A percentile compares a stretch with the other conserved stretches of the same genome.
Conservation (phyloP, 2,797 vertebrate genomes). For the Hemitrygon akajei region DNA sequence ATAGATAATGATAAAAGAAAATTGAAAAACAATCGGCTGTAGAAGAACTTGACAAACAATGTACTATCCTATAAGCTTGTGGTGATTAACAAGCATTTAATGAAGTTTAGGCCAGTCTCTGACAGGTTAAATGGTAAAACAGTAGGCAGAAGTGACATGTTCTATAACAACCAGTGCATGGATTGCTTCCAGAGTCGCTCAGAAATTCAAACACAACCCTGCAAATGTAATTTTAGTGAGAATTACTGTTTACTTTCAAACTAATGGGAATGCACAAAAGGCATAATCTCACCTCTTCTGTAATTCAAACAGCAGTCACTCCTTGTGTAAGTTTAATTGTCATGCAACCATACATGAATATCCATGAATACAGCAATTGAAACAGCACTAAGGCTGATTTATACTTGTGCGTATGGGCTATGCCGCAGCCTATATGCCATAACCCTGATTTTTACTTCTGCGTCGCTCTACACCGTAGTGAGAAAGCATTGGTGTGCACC, state of each 20-base stretch:
- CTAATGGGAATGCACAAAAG: background rate
- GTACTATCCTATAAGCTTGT: background rate
- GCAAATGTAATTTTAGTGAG: background rate
- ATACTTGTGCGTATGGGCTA: no score
- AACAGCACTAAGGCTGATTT: no score
- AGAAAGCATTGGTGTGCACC: no score
- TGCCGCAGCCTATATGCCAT: no score
- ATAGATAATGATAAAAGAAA: slow-evolving; percentile 1
- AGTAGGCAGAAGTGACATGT: background rate
- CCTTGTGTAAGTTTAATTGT: background rate
- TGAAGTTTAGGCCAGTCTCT: background rate
- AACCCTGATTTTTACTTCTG: no score
- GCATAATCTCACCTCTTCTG: background rate
- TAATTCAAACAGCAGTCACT: background rate
- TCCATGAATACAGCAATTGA: no score
- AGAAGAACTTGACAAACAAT: background rate
- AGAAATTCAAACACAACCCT: background rate
- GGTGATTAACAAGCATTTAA: background rate
- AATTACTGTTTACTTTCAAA: background rate
- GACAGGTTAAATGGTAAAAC: background rate
- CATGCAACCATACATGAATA: no score
- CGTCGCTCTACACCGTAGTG: no score
- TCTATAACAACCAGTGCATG: background rate
- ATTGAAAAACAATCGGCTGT: background rate
- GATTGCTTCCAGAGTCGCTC: background rate